phyloP scores from a whole-genome alignment of 1,140 invertebrate genomes.

The Luehdorfia chinensis region DNA sequence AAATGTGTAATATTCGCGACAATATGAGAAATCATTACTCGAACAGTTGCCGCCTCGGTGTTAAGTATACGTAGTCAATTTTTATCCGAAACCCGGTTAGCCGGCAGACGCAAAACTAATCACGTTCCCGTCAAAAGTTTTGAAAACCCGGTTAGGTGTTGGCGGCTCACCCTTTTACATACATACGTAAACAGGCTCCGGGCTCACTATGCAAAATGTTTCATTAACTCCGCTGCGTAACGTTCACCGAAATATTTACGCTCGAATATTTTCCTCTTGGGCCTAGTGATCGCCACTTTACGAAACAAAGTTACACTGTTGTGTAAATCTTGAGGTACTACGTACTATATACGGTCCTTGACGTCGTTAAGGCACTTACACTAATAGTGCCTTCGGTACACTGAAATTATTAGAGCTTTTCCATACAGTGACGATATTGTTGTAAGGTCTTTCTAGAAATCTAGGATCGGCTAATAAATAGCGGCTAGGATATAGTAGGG shows the following conservation, averaged over 20 bases:
- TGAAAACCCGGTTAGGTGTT: slow-evolving; percentile 4
- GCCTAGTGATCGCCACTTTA: slow-evolving; percentile 11
- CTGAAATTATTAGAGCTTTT: too few species aligned
- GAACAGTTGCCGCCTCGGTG: too few species aligned
- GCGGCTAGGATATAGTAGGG: too few species aligned
- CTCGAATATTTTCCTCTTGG: slow-evolving; percentile 5
- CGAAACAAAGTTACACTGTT: slow-evolving; percentile 7
- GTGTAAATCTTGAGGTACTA: slow-evolving; percentile 10
- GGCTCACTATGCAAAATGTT: slow-evolving; percentile 7
- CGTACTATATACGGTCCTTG: slow-evolving; percentile 1
- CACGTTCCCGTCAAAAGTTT: slow-evolving; percentile 12
- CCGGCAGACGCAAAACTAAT: slow-evolving; percentile 10
- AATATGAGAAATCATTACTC: too few species aligned
- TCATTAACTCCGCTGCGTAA: slow-evolving; percentile 7
- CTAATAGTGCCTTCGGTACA: slow-evolving; percentile 4
- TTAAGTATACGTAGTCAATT: slow-evolving; percentile 15
- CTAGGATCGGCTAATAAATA: too few species aligned
- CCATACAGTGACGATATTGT: too few species aligned
- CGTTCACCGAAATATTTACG: not conserved
- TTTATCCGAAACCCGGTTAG: not conserved
- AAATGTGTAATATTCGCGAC: too few species aligned
- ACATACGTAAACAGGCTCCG: slow-evolving; percentile 4
- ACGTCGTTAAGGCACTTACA: slow-evolving; percentile 9
- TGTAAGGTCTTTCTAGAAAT: too few species aligned
- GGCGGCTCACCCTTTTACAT: slow-evolving; percentile 6